Base-by-base conservation (phyloP, 2,113 vertebrate genomes). In the Sorex fumeus region DNA sequence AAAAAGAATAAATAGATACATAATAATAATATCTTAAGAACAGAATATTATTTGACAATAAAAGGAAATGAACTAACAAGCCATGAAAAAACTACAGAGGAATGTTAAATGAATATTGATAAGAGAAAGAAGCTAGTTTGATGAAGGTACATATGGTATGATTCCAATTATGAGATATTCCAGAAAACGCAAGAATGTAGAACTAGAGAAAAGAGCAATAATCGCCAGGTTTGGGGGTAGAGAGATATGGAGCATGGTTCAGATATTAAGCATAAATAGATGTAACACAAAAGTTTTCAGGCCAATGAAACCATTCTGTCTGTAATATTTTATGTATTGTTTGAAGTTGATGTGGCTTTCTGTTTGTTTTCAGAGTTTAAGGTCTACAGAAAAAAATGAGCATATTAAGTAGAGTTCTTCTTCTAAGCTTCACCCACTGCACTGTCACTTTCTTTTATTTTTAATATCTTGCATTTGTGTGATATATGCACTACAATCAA, bases 161-260 rank as follows among this genome's bases (percentile, higher is more conserved):
- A 86, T 88, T 84, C 57, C 40, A 82, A 71, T 43, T 36, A 34
- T 25, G 84, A 7, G 23, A 90, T 40, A 80, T 69, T 67, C 74
- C 74, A 28, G 21, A 71, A 91, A 91, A 72, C 30, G 45, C 27
- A 75, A 91, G 84, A 77, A 15, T 64, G 74, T 0, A 45, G 27
- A 91, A 27, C 66, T 1, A 19, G 71, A 47, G 34, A 60, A 85
- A 60, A 76, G 23, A 83, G 30, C 1, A 57, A 23, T 77, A 30
- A 62, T 53, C 84, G 25, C 47, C 66, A 18, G 15, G 30, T 47
- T 3, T 1, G 27, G 5, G 30, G 36, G 62, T 28, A 76, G 21
- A 8, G 18, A 60, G 19, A 23, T 60, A 4, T 60, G 57, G 9
- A 13, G 9, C n/a, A 3, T 3, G 57, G 57, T 60, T 2, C 18